Evolutionary conservation across 1,140 invertebrate species (phyloP), one percentile per base, ranked within the genome.

Genomic region (Andricus grossulariae): DNA sequence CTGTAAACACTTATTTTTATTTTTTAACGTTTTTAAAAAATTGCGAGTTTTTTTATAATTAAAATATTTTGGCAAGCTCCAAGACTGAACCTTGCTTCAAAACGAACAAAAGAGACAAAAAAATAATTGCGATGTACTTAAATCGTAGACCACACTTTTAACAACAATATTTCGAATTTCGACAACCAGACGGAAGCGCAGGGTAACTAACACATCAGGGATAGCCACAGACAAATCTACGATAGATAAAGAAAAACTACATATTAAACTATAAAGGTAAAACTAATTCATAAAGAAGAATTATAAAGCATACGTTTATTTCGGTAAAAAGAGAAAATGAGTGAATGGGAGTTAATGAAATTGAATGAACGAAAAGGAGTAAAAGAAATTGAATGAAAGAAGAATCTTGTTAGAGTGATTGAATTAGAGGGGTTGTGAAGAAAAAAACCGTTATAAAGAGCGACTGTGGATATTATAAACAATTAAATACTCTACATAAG

Each of bases 141-240:
- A 82, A 90, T 88, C 84, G 82, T 89, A 88, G 86, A 89, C 85
- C 85, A 90, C 84, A 89, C 85, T 88, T 88, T 87, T 80, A 80
- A 87, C 83, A 90, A 90, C 86, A 91, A 90, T 91, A 91, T 90
- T 91, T 91, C 90, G 88, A 91, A 91, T 90, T 91, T 91, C 89
- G 88, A 91, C 86, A 91, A 90, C 87, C 90, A 91, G 90, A 91
- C 90, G 90, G 90, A 91, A 91, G 90, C 90, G 90, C 90, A 91
- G 90, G 90, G 90, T 91, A 91, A 91, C 86, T 90, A 90, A 91
- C 90, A 90, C 90, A 91, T 91, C 90, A 91, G 90, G 90, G 90
- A 91, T 91, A 91, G 90, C 90, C 90, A 90, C 90, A 90, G 90
- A 91, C 90, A 91, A 91, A 91, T 91, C 90, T 91, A 91, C 87